Evolutionary conservation across 2,888 invertebrate genomes (phyloP).

Genomic region (Drosophila mulleri): DNA sequence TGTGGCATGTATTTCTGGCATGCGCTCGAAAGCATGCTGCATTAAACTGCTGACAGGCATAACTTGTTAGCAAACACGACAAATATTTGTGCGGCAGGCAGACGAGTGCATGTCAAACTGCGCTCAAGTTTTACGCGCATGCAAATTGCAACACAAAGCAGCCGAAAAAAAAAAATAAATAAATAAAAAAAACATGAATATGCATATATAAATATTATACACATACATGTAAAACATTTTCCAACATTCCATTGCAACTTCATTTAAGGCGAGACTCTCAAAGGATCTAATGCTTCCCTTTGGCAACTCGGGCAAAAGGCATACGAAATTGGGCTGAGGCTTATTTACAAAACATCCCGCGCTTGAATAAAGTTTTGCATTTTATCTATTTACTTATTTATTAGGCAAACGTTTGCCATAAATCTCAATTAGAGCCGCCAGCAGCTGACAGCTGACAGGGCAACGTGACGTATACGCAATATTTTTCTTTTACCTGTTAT

Average conservation of each 20-base stretch:
- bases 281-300: neutral
- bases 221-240: too few species aligned
- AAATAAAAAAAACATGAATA: conserved; percentile 1
- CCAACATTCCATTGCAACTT: neutral
- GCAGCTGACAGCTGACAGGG: conserved; percentile 48
- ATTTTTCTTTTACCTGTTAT: conserved; percentile 34
- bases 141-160: conserved; percentile 44
- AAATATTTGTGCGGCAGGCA: conserved; percentile 69
- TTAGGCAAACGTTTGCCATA: conserved; percentile 34
- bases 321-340: neutral
- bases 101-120: conserved; percentile 74
- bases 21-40: conserved; percentile 49
- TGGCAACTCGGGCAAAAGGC: neutral
- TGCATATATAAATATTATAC: neutral
- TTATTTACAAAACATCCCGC: neutral
- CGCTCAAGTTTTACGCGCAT: conserved; percentile 51
- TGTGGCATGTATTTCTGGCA: conserved; percentile 47
- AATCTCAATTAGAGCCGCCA: conserved; percentile 60
- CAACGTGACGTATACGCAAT: conserved; percentile 60
- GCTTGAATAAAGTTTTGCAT: conserved; percentile 10
- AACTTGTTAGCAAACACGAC: conserved; percentile 66
- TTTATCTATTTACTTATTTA: conserved; percentile 43
- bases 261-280: conserved; percentile 3
- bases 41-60: conserved; percentile 71
- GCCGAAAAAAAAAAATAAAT: conserved; percentile 4